Evolutionary conservation across 92 coral and sea anemone species (phyloP), one percentile per base, ranked within the genome.

Genomic region (Pocillopora meandrina): DNA sequence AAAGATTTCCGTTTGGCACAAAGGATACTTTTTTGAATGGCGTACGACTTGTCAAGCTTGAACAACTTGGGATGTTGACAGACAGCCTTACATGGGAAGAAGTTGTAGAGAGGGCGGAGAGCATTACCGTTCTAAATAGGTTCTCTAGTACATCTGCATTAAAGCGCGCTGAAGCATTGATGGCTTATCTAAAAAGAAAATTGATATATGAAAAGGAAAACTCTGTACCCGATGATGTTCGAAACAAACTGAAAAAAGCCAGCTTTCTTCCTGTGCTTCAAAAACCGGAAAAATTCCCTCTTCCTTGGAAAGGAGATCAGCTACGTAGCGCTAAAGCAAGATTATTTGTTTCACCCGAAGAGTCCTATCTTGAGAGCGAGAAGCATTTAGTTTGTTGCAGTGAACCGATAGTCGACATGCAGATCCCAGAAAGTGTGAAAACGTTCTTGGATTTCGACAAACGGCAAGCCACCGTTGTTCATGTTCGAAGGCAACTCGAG

Each of bases 31-130:
- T 88, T 66, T 73, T 77, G 71, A 72, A 63, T 31, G 57, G 78
- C 12, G 56, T 33, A 26, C 85, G 91, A 31, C 60, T 89, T 64
- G 65, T 31, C 63, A 92, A 70, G 23, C 88, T 95, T 31, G 82
- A 71, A 55, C 72, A 85, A 58, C 86, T 95, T 52, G 98, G 98
- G 16, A 95, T 95, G 98, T 77, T 74, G 13, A 77, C 82, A 63
- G 91, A 92, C 77, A 84, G 82, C 18, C 90, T 87, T 36, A 78
- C 84, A 33, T 95, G 96, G 98, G 42, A 82, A 16, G 95, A 90
- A 77, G 77, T 95, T 0, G 71, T 77, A 33, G 98, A 89, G 35
- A 84, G 98, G 59, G 93, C 95, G 1, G 80, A 69, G 65, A 90
- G 95, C 55, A 89, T 95, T 12, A 83, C 78, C 31, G 56, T 33